A percentile compares a stretch with the other conserved stretches of the same genome.
These are phyloP conservation scores for Oryzaephilus surinamensis DNA, from an alignment of 1,140 invertebrate genomes.

Conservation along the genomic window DNA sequence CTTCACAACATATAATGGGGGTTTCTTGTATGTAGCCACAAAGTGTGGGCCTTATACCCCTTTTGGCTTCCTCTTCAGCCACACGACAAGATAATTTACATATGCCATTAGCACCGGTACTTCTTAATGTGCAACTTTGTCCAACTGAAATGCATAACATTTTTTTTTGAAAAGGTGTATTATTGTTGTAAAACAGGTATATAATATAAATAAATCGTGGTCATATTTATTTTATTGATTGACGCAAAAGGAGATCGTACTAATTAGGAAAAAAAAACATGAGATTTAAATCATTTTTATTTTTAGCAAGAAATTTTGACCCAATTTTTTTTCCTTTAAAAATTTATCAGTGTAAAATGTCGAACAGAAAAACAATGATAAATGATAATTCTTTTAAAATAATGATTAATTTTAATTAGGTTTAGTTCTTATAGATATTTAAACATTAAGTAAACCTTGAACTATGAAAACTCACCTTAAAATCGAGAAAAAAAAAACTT, in stretches of 20 bases:
- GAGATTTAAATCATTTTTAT: too few relatives aligned
- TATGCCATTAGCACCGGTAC: conserved; percentile 19
- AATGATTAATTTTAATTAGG: too few relatives aligned
- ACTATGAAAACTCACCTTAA: too few relatives aligned
- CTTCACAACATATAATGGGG: conserved; percentile 32
- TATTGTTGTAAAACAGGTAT: background rate
- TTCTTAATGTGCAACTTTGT: conserved; percentile 17
- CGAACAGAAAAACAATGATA: too few relatives aligned
- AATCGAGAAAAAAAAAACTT: too few relatives aligned
- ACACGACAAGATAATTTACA: conserved; percentile 27
- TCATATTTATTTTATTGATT: background rate
- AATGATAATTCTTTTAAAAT: too few relatives aligned
- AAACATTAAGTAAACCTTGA: too few relatives aligned
- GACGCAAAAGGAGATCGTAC: background rate
- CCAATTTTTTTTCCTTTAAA: too few relatives aligned
- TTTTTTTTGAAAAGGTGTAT: background rate
- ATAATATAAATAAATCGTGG: background rate
- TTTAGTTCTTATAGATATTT: too few relatives aligned
- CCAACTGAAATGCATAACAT: conserved; percentile 20
- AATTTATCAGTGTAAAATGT: too few relatives aligned
- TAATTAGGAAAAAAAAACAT: background rate
- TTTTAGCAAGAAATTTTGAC: too few relatives aligned
- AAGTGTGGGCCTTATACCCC: conserved; percentile 24
- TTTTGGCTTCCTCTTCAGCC: conserved; percentile 21
- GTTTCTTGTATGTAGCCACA: conserved; percentile 25